Percentiles rank a stretch among this genome's conserved stretches.
These are phyloP conservation scores for Collichthys lucidus DNA, from an alignment of 2,113 vertebrate genomes.

Conservation along the genomic window DNA sequence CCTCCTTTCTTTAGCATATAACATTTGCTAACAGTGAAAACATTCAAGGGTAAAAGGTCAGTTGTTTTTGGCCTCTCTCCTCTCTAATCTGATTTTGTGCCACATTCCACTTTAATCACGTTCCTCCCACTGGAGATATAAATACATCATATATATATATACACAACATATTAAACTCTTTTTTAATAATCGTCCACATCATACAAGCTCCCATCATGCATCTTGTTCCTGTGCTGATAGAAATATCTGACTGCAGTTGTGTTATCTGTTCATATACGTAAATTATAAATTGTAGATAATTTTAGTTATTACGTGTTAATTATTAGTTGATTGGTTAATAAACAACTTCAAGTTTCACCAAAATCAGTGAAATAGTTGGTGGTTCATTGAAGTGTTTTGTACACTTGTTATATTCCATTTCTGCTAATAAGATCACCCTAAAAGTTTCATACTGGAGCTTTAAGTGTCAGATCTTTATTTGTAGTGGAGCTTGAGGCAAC, in stretches of 20 bases:
- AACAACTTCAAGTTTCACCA: too few relatives aligned
- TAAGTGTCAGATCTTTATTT: too few relatives aligned
- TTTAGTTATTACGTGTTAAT: too few relatives aligned
- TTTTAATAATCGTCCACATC: neutral
- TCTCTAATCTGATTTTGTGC: constrained; percentile 10
- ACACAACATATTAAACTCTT: neutral
- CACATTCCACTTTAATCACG: constrained; percentile 55
- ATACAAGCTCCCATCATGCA: constrained; percentile 41
- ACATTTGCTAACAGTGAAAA: constrained; percentile 24
- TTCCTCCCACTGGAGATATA: constrained; percentile 36
- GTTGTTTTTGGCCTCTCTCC: constrained; percentile 11
- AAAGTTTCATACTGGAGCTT: too few relatives aligned
- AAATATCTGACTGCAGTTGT: neutral
- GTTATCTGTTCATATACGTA: too few relatives aligned
- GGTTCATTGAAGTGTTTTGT: too few relatives aligned
- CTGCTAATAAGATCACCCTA: too few relatives aligned
- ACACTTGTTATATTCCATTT: too few relatives aligned
- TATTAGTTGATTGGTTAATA: too few relatives aligned
- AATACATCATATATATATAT: constrained; percentile 37
- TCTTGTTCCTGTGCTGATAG: neutral
- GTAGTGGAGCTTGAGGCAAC: too few relatives aligned
- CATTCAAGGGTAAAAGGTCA: constrained; percentile 41
- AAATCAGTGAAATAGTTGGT: too few relatives aligned
- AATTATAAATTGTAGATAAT: too few relatives aligned
- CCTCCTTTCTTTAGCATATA: neutral